Evolutionary conservation across 2,888 invertebrate species (phyloP).

Genomic region (Cantharis rustica): DNA sequence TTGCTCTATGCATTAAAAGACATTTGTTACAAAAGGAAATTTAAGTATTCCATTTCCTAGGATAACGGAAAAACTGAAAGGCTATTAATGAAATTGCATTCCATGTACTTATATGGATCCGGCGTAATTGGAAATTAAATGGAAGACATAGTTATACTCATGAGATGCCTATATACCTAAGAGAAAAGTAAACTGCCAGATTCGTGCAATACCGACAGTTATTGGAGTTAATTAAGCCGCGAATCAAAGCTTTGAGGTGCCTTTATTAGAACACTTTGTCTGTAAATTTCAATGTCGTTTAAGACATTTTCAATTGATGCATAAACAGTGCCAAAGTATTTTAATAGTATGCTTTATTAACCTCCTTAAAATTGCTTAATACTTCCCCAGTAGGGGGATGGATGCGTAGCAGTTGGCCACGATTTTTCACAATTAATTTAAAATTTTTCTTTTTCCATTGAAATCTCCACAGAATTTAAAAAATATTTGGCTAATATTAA

Average conservation of each 20-base stretch:
- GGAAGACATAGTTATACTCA: conserved; percentile 15
- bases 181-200: background rate
- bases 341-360: no score
- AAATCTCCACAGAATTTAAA: no score
- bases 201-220: background rate
- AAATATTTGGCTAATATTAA: no score
- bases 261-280: background rate
- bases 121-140: conserved; percentile 30
- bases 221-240: background rate
- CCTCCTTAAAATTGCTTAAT: background rate
- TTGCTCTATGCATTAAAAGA: conserved; percentile 9
- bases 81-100: conserved; percentile 25
- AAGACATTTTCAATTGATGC: background rate
- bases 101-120: conserved; percentile 21
- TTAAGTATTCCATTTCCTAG: conserved; percentile 20
- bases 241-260: background rate
- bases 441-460: no score
- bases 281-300: background rate
- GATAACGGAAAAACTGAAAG: conserved; percentile 29
- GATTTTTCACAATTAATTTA: no score
- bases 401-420: no score
- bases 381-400: no score
- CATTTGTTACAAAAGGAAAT: conserved; percentile 22
- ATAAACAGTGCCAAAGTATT: background rate
- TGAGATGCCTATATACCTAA: background rate